A percentile compares a stretch with the other conserved stretches of the same genome.
Conservation (phyloP, 2,113 vertebrate genomes). For the Seriola dumerili region DNA sequence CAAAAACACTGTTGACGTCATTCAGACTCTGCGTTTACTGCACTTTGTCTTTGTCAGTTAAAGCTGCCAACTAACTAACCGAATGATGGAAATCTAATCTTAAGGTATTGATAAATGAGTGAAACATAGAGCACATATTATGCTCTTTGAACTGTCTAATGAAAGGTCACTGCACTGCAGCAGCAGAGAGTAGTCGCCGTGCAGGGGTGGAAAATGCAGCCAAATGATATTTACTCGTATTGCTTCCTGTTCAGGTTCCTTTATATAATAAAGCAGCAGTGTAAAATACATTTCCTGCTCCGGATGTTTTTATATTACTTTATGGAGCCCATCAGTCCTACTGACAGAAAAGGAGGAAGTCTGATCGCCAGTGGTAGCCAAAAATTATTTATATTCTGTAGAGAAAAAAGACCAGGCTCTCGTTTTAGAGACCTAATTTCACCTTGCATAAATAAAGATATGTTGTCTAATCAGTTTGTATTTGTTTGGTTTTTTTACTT, state of each 20-base stretch:
- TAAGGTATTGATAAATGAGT: slow-evolving; percentile 9
- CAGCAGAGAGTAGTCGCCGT: neutral
- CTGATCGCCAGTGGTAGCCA: neutral
- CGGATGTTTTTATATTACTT: slow-evolving; percentile 13
- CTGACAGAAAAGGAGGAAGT: slow-evolving; percentile 17
- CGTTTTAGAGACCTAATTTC: neutral
- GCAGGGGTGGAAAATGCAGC: neutral
- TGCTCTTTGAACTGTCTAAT: slow-evolving; percentile 37
- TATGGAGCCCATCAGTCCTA: slow-evolving; percentile 14
- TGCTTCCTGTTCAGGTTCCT: neutral
- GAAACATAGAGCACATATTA: neutral
- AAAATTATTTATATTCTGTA: neutral
- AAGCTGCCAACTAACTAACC: neutral
- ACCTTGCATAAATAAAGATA: neutral
- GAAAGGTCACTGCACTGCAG: neutral
- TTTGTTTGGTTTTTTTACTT: neutral
- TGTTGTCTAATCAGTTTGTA: too few species aligned
- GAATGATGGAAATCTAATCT: slow-evolving; percentile 31
- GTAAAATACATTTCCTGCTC: slow-evolving; percentile 1
- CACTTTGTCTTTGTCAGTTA: neutral
- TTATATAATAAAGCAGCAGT: neutral
- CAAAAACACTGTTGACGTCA: neutral
- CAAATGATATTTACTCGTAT: neutral
- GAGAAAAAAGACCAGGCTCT: neutral
- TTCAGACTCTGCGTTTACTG: neutral